phyloP scores from a whole-genome alignment of 37 sponge, comb jelly and placozoan species.

The Lycopodina hypogea region DNA sequence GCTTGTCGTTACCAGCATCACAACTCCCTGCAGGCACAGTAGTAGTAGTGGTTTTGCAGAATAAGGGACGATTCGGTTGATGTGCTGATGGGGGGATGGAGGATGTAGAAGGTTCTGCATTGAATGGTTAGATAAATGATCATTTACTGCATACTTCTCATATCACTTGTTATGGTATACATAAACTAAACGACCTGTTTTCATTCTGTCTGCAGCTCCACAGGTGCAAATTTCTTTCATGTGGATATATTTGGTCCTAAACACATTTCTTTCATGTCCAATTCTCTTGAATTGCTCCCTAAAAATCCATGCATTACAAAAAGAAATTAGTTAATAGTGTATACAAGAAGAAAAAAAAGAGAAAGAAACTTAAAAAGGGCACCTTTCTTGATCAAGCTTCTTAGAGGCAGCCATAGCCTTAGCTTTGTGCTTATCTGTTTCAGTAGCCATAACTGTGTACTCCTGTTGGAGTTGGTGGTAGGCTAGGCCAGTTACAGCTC shows the following conservation, averaged over 20 bases:
- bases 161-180: background rate
- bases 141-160: background rate
- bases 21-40: no score
- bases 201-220: background rate
- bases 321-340: no score
- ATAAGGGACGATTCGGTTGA: no score
- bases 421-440: background rate
- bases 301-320: background rate
- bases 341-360: background rate
- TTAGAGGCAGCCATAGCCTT: background rate
- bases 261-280: constrained; percentile 26
- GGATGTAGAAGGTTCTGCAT: background rate
- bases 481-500: constrained; percentile 22
- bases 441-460: background rate
- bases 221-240: constrained; percentile 12
- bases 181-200: background rate
- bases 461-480: constrained; percentile 9
- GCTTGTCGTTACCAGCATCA: no score
- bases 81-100: background rate
- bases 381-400: background rate
- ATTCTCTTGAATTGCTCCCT: constrained; percentile 31
- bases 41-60: no score
- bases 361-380: background rate
- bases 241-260: constrained; percentile 16
- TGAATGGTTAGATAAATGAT: background rate